Conservation (phyloP, 2,888 invertebrate genomes). For the Eurytoma californica region DNA sequence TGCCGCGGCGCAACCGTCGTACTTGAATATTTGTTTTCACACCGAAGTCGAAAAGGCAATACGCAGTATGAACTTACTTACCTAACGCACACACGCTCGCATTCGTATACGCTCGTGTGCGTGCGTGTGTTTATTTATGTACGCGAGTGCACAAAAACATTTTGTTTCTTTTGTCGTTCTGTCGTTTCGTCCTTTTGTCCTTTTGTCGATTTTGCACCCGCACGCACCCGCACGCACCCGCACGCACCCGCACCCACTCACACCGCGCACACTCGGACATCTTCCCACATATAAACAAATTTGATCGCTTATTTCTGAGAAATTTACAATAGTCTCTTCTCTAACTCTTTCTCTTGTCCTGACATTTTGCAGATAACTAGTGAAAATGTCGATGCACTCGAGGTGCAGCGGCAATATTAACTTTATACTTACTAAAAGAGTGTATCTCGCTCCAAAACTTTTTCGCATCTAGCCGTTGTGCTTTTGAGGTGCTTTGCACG, state of each 20-base stretch:
- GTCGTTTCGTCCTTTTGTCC: too few relatives aligned
- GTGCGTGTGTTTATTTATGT: conserved; percentile 68
- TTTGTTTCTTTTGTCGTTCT: too few relatives aligned
- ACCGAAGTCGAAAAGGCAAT: conserved; percentile 75
- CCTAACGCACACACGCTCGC: conserved; percentile 64
- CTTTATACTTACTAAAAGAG: conserved; percentile 4
- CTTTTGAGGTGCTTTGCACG: neutral
- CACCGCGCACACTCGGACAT: too few relatives aligned
- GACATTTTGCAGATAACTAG: conserved; percentile 32
- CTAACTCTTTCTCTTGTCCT: conserved; percentile 61
- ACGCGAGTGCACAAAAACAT: conserved; percentile 51
- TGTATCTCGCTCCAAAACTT: conserved; percentile 38
- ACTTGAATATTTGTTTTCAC: conserved; percentile 71
- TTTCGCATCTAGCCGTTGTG: conserved; percentile 34
- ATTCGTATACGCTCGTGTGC: conserved; percentile 63
- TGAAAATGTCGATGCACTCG: conserved; percentile 55
- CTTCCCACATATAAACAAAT: too few relatives aligned
- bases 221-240: too few relatives aligned
- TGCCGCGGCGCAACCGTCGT: conserved; percentile 66
- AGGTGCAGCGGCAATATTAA: conserved; percentile 49
- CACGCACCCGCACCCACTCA: too few relatives aligned
- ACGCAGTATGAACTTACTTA: conserved; percentile 74
- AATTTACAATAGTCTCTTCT: conserved; percentile 63
- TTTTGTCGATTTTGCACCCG: too few relatives aligned
- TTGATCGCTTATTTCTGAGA: conserved; percentile 5